A percentile compares a stretch with the other conserved stretches of the same genome.
Conservation (phyloP, 2,113 vertebrate genomes). For the Campylomormyrus tamandua region DNA sequence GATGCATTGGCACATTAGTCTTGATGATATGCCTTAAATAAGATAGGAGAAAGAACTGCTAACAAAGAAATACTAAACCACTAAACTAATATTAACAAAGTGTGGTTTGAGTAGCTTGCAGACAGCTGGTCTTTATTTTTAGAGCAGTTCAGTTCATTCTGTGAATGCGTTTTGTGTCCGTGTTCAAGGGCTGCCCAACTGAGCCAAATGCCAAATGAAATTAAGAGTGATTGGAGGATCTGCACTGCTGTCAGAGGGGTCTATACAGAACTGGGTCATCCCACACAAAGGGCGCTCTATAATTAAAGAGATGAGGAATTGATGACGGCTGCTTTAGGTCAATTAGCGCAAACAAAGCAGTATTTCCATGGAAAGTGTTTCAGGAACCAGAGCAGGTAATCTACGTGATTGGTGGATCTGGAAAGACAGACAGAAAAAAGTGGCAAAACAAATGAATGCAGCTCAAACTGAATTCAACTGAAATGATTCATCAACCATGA, state of each 20-base stretch:
- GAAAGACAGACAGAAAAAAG: background rate
- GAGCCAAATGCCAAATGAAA: slow-evolving; percentile 82
- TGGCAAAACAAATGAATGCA: background rate
- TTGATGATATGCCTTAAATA: slow-evolving; percentile 16
- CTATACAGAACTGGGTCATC: slow-evolving; percentile 66
- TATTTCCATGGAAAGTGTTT: slow-evolving; percentile 48
- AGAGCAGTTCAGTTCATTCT: slow-evolving; percentile 54
- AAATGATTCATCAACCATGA: background rate
- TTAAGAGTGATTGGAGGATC: slow-evolving; percentile 74
- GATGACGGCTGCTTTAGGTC: slow-evolving; percentile 55
- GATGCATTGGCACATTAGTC: background rate
- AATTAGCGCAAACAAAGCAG: slow-evolving; percentile 59
- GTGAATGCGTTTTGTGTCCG: slow-evolving; percentile 28
- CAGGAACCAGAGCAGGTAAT: slow-evolving; percentile 22
- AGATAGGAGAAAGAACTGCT: slow-evolving; percentile 20
- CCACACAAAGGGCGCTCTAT: slow-evolving; percentile 81
- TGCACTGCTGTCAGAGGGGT: slow-evolving; percentile 64
- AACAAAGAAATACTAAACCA: slow-evolving; percentile 2
- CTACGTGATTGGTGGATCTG: slow-evolving; percentile 8
- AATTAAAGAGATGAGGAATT: slow-evolving; percentile 76
- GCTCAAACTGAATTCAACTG: background rate
- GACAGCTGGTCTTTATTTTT: slow-evolving; percentile 13
- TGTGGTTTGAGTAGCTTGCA: background rate
- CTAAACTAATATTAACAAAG: slow-evolving; percentile 13
- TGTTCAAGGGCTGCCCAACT: slow-evolving; percentile 60